Evolutionary conservation across 2,797 vertebrate species (phyloP), one percentile per base, ranked within the genome.

Genomic region (Alexandromys oeconomus): DNA sequence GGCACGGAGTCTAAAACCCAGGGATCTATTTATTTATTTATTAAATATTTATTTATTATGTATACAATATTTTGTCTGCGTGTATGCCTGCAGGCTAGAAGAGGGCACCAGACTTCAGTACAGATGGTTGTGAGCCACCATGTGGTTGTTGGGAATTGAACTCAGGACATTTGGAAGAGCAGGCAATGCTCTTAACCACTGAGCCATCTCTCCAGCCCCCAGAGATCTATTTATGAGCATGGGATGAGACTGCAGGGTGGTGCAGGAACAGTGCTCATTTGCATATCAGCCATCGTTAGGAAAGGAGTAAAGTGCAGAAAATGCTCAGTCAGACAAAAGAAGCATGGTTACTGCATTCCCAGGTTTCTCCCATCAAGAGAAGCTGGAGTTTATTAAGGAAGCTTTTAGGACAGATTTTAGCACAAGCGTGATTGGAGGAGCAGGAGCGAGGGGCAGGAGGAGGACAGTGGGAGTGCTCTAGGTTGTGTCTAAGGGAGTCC

Each of bases 281-380:
- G 71, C 92, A 79, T 65, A 43, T 4, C 82, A 86, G 73, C 71
- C 11, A 43, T 7, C 31, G 63, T 79, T 84, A 48, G 10, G 84
- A 89, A 95, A 63, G 77, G 87, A 84, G n/a, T 48, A 76, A 92
- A 79, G 27, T 54, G 77, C n/a, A 89, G 34, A 78, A 82, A 86
- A 95, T 25, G 14, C 37, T 37, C 71, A 37, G 57, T 73, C 93
- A 89, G 46, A 71, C 40, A 67, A 78, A 54, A 43, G 71, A 87
- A 74, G 74, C 19, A 76, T 23, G 46, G 40, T 73, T 48, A 65
- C 31, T 71, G 10, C 34, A 96, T 43, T 54, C 48, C 71, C n/a
- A 90, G 63, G 31, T 13, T 77, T 48, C 57, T 86, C 76, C 12
- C 80, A 65, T 81, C 48, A 40, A 7, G n/a, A 27, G 21, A 40